Evolutionary conservation across 2,113 vertebrate species (phyloP), one percentile per base, ranked within the genome.

Genomic region (Dermatemys mawii): DNA sequence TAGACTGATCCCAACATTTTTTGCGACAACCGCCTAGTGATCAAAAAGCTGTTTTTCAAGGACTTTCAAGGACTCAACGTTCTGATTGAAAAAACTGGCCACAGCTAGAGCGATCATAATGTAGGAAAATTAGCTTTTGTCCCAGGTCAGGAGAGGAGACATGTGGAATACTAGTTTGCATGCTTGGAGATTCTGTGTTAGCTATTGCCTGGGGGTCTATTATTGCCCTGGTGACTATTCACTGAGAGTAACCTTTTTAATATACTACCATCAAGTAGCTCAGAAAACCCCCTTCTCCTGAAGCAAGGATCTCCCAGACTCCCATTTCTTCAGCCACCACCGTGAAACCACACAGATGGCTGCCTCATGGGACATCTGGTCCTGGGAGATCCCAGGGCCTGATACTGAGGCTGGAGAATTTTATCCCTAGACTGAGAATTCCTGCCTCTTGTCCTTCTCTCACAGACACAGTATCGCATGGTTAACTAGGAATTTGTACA

Each of bases 361-460:
- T 60, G 63, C 3, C 44, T 88, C 81, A 67, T 38, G n/a, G 63
- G n/a, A 21, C 63, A 21, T 38, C 63, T 19, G 38, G n/a, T 4
- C 89, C 46, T 0, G 0, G 75, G 54, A 49, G 41, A 73, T 1
- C 29, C 1, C 89, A 88, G 84, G 41, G 55, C 83, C 57, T 53
- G 10, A 81, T 84, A 51, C 6, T 1, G 80, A 76, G 70, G 13
- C 81, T 10, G 53, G 1, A 1, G 60, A 48, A 35, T 10, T 92
- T 57, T 51, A 46, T 67, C 88, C 88, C 10, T 49, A 3, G 49
- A 48, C 67, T 4, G 90, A 55, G 8, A n/a, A 27, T 4, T 5
- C 70, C 50, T 3, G 1, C 21, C 0, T 2, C 0, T 50, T 57
- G 21, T 38, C 83, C 1, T 0, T 6, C 67, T 1, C 9, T 35